Base-by-base conservation (phyloP, 2,113 vertebrate species). In the Tychaedon coryphoeus region DNA sequence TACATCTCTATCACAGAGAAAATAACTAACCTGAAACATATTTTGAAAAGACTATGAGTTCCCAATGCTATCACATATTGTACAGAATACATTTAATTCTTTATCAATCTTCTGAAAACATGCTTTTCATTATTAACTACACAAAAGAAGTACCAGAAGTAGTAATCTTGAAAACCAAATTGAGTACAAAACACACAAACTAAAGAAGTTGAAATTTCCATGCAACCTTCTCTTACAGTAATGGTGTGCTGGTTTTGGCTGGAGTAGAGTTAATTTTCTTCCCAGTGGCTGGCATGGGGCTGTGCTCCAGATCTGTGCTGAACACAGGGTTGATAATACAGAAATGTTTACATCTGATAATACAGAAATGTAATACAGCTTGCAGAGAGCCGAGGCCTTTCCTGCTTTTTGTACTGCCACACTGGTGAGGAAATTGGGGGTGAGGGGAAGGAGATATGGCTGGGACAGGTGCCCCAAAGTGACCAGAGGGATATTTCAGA, bases 211-310 rank as follows among this genome's bases (percentile, higher is more conserved):
- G 40, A 64, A 31, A 73, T 25, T 65, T 73, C 19, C 34, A 71
- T 19, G 26, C 7, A 43, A 48, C 15, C 7, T 45, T 78, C 26
- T 38, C 5, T 45, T 58, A 45, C 10, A 65, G 40, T 23, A 56
- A 61, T 1, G 1, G 24, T 19, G 6, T 14, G 51, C 51, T 75
- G 5, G 8, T 58, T 58, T 67, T 0, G 0, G 36, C 22, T 43
- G 62, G 22, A 9, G 9, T 36, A 31, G 25, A 31, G 16, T 19
- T 57, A 43, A 51, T 67, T 67, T 60, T 43, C 62, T 51, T 67
- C 45, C 31, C 53, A 58, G 61, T 7, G 45, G 26, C 36, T 51
- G 33, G 18, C 60, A 33, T 2, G 2, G 17, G 18, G 4, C 45
- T 34, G 18, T 33, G 33, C 9, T 67, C 3, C 36, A 36, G 33